Conservation (phyloP, 2,113 vertebrate genomes). For the Stictonetta naevosa region DNA sequence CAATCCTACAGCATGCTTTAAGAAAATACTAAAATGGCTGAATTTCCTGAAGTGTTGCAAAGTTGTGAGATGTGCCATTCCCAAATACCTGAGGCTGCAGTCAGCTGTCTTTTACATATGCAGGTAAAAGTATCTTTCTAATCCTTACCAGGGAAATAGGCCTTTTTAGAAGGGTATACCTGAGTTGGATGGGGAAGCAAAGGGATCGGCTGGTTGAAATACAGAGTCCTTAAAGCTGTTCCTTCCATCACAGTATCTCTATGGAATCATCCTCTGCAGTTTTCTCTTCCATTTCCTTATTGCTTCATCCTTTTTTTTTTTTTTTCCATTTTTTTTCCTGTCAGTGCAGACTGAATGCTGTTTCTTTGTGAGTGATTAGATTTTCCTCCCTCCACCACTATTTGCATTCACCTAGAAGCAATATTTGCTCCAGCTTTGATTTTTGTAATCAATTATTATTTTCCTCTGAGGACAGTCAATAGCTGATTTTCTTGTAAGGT, state of each 20-base stretch:
- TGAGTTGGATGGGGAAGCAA: not conserved
- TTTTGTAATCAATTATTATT: not conserved
- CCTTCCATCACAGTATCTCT: not conserved
- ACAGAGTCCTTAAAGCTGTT: rapidly evolving
- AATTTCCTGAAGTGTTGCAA: not conserved
- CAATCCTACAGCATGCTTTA: not conserved
- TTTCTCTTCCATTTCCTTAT: not conserved
- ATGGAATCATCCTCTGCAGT: not conserved
- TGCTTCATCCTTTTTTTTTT: not conserved
- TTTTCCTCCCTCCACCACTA: not conserved
- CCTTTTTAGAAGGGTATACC: too few species aligned
- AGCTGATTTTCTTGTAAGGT: not conserved
- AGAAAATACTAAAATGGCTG: not conserved
- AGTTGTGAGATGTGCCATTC: not conserved
- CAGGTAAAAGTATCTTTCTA: not conserved
- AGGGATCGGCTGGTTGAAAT: not conserved
- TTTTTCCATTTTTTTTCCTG: not conserved
- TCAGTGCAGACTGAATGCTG: not conserved
- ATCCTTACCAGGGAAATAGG: not conserved
- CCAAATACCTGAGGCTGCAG: not conserved
- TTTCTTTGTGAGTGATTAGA: not conserved
- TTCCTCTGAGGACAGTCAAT: not conserved
- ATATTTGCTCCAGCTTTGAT: not conserved
- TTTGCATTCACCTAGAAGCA: not conserved
- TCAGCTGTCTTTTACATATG: not conserved